Evolutionary conservation across 2,113 vertebrate genomes (phyloP), one percentile per base, ranked within the genome.

Genomic region (Falcunculus frontatus): DNA sequence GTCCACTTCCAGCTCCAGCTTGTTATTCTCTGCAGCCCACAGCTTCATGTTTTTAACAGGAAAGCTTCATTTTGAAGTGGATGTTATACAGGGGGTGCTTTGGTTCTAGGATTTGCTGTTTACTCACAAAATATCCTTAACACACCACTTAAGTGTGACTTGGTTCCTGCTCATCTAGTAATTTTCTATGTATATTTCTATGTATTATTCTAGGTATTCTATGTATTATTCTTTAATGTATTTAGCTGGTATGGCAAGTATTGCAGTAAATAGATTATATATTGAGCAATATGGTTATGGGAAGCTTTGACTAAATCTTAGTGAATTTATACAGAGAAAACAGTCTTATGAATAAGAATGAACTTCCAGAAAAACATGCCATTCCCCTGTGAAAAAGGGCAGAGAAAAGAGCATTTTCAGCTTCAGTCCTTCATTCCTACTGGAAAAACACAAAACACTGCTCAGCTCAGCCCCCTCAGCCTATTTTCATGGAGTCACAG

Each of bases 1-100:
- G 97, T 96, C 96, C 87, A 85, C 85, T 95, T 80, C 44, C 80
- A 93, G 78, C 56, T 76, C 92, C 32, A 73, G 91, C 13, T 73
- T 68, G 70, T 94, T 90, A 64, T 76, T 80, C 95, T 91, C 32
- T 33, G 44, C 22, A 30, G 63, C 84, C 53, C 50, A 41, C 5
- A 82, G 70, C 85, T 81, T 32, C 33, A 15, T 6, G 16, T 11
- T 84, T 47, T 67, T 9, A 56, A 53, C 29, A 63, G 73, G 73
- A 90, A 90, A 92, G 44, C 41, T 84, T 79, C 11, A 49, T 62
- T 90, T 79, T 41, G 18, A 60, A 82, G 56, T 25, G 14, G 27
- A 27, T 78, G 44, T 72, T 37, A 27, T 6, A 60, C 2, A 8
- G 30, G 13, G 33, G 32, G 21, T 55, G 26, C 5, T 23, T 50